These are phyloP conservation scores for Zophobas atratus DNA, from an alignment of 1,140 invertebrate genomes.

Conservation along the genomic window DNA sequence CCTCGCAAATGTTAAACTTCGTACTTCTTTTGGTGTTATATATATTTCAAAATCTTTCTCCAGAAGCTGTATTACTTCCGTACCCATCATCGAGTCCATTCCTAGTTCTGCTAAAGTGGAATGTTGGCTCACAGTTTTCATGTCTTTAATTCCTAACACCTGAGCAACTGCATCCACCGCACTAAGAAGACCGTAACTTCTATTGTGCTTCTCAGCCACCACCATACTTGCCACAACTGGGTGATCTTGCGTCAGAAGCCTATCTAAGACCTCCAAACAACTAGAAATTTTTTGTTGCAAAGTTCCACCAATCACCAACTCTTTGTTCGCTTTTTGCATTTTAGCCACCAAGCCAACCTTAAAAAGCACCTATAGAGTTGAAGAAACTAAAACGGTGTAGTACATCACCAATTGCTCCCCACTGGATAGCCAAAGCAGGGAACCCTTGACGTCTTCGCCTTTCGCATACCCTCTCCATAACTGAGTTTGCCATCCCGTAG, in stretches of 20 bases:
- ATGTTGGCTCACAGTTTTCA: conserved; percentile 71
- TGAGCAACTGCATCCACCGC: conserved; percentile 74
- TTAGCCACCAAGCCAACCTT: too few relatives aligned
- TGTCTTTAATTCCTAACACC: conserved; percentile 4
- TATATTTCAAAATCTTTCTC: conserved; percentile 77
- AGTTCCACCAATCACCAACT: conserved; percentile 75
- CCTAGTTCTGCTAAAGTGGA: conserved; percentile 86
- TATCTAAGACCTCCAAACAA: conserved; percentile 75
- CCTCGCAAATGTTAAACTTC: conserved; percentile 66
- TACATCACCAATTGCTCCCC: too few relatives aligned
- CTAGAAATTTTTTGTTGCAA: conserved; percentile 87
- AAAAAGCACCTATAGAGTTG: conserved; percentile 70
- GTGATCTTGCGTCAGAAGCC: conserved; percentile 76
- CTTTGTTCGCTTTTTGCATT: too few relatives aligned
- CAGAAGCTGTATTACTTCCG: conserved; percentile 83
- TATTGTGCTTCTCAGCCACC: conserved; percentile 76
- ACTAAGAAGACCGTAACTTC: conserved; percentile 68
- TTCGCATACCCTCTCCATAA: conserved; percentile 82
- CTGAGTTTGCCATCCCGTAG: too few relatives aligned
- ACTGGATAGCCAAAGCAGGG: too few relatives aligned
- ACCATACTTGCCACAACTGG: conserved; percentile 85
- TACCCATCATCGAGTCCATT: conserved; percentile 67
- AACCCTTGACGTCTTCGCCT: conserved; percentile 68
- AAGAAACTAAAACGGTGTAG: too few relatives aligned
- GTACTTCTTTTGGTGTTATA: conserved; percentile 74